These are phyloP conservation scores for Nettapus auritus DNA, from an alignment of 2,113 vertebrate species.

Conservation along the genomic window DNA sequence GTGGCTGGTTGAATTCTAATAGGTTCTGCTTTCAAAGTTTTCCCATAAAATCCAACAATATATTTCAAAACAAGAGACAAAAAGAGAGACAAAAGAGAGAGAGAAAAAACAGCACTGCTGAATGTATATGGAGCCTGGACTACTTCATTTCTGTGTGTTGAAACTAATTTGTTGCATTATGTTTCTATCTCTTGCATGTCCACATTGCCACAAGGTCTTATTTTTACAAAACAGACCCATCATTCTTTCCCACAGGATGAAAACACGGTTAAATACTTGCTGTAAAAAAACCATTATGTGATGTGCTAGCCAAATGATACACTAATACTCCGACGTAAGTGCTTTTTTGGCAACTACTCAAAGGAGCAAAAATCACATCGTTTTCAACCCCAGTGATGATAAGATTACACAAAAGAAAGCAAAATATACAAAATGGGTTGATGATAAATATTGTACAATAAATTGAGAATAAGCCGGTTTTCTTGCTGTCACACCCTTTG, in stretches of 20 bases:
- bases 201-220: slow-evolving; percentile 74
- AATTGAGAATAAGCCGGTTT: slow-evolving; percentile 66
- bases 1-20: neutral
- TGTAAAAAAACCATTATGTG: slow-evolving; percentile 80
- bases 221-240: slow-evolving; percentile 76
- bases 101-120: slow-evolving; percentile 31
- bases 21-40: slow-evolving; percentile 19
- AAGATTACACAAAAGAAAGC: slow-evolving; percentile 81
- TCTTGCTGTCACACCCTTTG: slow-evolving; percentile 69
- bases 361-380: slow-evolving; percentile 83
- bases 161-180: slow-evolving; percentile 75
- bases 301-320: slow-evolving; percentile 80
- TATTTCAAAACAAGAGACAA: slow-evolving; percentile 33
- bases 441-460: slow-evolving; percentile 77
- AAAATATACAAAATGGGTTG: slow-evolving; percentile 78
- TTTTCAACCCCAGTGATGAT: slow-evolving; percentile 78
- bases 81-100: slow-evolving; percentile 32
- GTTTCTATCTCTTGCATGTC: slow-evolving; percentile 73
- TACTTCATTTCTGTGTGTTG: slow-evolving; percentile 74
- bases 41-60: slow-evolving; percentile 25
- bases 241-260: slow-evolving; percentile 80
- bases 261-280: slow-evolving; percentile 77
- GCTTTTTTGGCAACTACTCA: slow-evolving; percentile 86
- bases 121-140: slow-evolving; percentile 68
- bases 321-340: slow-evolving; percentile 80